Evolutionary conservation across 1,140 invertebrate species (phyloP).

Genomic region (Elymnias hypermnestra): DNA sequence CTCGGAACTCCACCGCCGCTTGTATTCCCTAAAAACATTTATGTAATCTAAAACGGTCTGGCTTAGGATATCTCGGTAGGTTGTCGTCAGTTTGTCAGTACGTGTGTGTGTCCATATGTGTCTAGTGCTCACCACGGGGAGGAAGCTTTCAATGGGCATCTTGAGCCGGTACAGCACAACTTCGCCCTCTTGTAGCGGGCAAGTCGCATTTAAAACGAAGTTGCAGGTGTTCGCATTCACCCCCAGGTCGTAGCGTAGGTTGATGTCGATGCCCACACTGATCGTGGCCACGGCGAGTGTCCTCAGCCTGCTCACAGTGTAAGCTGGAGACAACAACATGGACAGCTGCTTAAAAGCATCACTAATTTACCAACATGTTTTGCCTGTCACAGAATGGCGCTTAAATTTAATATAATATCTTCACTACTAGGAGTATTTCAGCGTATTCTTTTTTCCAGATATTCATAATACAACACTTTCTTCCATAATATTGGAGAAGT

Average conservation of each 20-base stretch:
- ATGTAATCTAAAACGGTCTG: no score
- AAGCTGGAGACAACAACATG: slow-evolving; percentile 31
- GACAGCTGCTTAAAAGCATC: no score
- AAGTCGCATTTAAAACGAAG: slow-evolving; percentile 43
- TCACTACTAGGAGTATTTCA: no score
- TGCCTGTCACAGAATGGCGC: no score
- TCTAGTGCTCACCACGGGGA: slow-evolving; percentile 44
- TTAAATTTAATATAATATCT: no score
- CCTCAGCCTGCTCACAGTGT: slow-evolving; percentile 24
- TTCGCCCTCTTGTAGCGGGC: slow-evolving; percentile 35
- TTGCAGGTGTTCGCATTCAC: slow-evolving; percentile 37
- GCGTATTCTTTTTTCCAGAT: no score
- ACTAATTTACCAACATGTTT: no score
- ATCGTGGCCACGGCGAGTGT: slow-evolving; percentile 32
- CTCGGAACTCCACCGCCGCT: slow-evolving; percentile 23
- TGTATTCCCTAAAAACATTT: slow-evolving; percentile 20
- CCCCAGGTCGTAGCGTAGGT: slow-evolving; percentile 25
- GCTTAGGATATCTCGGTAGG: no score
- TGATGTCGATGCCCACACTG: slow-evolving; percentile 1
- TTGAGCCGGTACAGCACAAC: slow-evolving; percentile 37
- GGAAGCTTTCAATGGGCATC: slow-evolving; percentile 35
- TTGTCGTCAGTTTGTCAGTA: no score
- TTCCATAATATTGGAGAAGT: no score
- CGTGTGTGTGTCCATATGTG: no score
- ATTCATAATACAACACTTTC: no score